These are phyloP conservation scores for Oreochromis mossambicus DNA, from an alignment of 2,797 vertebrate species.

Conservation along the genomic window DNA sequence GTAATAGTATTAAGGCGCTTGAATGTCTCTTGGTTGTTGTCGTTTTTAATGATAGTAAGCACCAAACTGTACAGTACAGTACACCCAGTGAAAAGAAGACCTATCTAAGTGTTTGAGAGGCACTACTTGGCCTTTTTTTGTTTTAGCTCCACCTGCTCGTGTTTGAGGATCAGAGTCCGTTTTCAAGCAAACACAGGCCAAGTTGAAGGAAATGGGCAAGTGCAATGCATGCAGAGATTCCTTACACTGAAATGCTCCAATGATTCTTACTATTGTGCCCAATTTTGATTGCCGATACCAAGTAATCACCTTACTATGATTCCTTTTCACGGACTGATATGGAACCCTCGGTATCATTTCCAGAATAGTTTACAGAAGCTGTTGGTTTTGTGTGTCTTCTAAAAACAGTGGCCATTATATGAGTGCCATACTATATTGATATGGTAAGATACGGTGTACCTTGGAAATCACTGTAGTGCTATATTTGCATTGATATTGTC, in stretches of 20 bases:
- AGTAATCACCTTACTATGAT: slow-evolving; percentile 70
- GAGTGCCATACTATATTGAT: slow-evolving; percentile 85
- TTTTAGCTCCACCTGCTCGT: slow-evolving; percentile 51
- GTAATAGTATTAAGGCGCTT: slow-evolving; percentile 76
- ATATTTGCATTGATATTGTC: slow-evolving; percentile 88
- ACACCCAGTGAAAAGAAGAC: slow-evolving; percentile 69
- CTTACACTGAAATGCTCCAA: slow-evolving; percentile 65
- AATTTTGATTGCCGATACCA: slow-evolving; percentile 67
- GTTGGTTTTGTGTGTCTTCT: slow-evolving; percentile 83
- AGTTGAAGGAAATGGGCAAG: slow-evolving; percentile 72
- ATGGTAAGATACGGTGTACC: slow-evolving; percentile 85
- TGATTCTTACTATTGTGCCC: slow-evolving; percentile 66
- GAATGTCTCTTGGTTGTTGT: slow-evolving; percentile 78
- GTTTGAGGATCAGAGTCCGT: slow-evolving; percentile 48
- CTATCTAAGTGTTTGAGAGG: slow-evolving; percentile 65
- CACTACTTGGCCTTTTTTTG: slow-evolving; percentile 72
- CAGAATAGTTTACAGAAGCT: slow-evolving; percentile 80
- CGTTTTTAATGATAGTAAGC: slow-evolving; percentile 72
- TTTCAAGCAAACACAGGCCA: slow-evolving; percentile 65
- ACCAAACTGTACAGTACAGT: slow-evolving; percentile 79
- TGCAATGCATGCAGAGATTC: slow-evolving; percentile 83
- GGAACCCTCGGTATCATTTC: slow-evolving; percentile 68
- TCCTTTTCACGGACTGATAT: slow-evolving; percentile 69
- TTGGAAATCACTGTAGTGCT: slow-evolving; percentile 86
- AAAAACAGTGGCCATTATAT: slow-evolving; percentile 83